Evolutionary conservation across 2,888 invertebrate species (phyloP).

Genomic region (Heliconius cydno): DNA sequence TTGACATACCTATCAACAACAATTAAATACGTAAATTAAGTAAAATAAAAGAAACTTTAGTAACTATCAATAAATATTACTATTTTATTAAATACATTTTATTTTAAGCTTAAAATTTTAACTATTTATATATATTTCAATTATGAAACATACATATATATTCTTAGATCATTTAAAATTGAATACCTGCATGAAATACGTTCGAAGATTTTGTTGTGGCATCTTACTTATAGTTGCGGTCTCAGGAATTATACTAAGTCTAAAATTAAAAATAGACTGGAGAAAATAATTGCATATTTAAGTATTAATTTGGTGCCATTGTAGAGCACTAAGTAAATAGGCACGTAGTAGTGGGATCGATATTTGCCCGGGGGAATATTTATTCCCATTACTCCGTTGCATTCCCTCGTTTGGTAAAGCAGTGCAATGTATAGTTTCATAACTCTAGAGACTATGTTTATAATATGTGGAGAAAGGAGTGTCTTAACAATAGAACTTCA

Average conservation of each 20-base stretch:
- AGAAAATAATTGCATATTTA: not conserved
- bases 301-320: not conserved
- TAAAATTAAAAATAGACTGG: slow-evolving; percentile 50
- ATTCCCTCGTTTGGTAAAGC: too few relatives aligned
- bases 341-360: not conserved
- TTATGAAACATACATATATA: not conserved
- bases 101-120: not conserved
- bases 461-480: too few relatives aligned
- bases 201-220: slow-evolving; percentile 56
- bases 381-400: not conserved
- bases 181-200: slow-evolving; percentile 74
- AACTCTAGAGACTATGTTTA: too few relatives aligned
- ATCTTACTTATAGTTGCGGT: slow-evolving; percentile 29
- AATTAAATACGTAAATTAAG: not conserved
- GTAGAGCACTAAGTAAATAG: not conserved
- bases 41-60: not conserved
- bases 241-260: slow-evolving; percentile 59
- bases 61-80: not conserved
- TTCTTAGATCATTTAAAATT: not conserved
- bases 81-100: not conserved
- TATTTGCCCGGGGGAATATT: not conserved
- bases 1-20: slow-evolving; percentile 76
- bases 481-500: too few relatives aligned
- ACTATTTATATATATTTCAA: not conserved
- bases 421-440: too few relatives aligned